Evolutionary conservation across 2,797 vertebrate genomes (phyloP).

Genomic region (Oreochromis mossambicus): DNA sequence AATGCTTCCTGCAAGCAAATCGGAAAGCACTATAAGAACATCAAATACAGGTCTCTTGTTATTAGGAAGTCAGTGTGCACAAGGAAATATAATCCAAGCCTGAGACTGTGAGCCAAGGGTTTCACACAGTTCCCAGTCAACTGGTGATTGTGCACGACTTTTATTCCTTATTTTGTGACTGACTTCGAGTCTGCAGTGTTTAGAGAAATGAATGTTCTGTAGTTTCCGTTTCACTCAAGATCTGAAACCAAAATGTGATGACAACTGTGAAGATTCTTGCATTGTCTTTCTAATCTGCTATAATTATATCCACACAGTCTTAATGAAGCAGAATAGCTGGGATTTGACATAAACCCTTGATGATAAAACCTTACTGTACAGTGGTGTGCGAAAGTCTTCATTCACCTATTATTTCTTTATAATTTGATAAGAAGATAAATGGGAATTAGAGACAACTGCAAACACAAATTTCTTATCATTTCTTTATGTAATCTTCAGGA

Average conservation of each 20-base stretch:
- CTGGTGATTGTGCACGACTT: background rate
- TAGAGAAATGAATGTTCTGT: background rate
- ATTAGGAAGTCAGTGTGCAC: background rate
- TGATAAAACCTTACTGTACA: background rate
- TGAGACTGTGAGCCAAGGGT: background rate
- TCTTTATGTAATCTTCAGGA: no score
- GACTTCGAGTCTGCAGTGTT: background rate
- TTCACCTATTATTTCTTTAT: background rate
- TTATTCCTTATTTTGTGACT: background rate
- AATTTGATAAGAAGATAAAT: background rate
- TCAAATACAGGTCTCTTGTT: background rate
- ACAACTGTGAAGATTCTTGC: background rate
- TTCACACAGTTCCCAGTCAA: background rate
- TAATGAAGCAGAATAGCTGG: background rate
- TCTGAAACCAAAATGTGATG: background rate
- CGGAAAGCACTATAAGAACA: background rate
- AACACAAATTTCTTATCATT: background rate
- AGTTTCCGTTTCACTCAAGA: background rate
- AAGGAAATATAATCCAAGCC: background rate
- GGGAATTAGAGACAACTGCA: accelerated
- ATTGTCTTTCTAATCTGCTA: background rate
- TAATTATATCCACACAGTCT: background rate
- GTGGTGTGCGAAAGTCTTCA: accelerated
- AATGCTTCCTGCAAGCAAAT: background rate
- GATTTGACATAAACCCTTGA: background rate